Evolutionary conservation across 2,113 vertebrate species (phyloP), one percentile per base, ranked within the genome.

Genomic region (Laticauda colubrina): DNA sequence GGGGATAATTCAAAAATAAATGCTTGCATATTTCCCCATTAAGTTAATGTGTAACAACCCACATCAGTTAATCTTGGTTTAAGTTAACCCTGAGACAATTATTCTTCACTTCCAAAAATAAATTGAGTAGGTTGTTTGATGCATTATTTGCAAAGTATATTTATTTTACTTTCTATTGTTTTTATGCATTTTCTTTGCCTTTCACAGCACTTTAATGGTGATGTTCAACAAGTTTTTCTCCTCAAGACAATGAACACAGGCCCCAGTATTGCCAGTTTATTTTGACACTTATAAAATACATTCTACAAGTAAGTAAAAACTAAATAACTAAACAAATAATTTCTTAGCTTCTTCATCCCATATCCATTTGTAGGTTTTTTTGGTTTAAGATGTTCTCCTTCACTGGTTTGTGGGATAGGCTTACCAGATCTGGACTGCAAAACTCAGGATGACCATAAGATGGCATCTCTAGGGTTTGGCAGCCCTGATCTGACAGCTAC

Each of bases 1-100:
- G 96, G 96, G 97, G 97, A 98, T 98, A 99, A 99, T 99, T 98
- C 98, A 98, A 97, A 98, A 98, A 97, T 99, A 99, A 99, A 98
- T 98, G 98, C 98, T 98, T 98, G 97, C 98, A 97, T 97, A 97
- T 97, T 98, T 99, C 97, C 98, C 97, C 98, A 98, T 98, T 98
- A 98, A 98, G 97, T 98, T 98, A 98, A 99, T 98, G 97, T 92
- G 48, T 97, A 97, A 97, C 97, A 96, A 97, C 95, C 94, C 95
- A 94, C 96, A 97, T 97, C 94, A 94, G 97, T 96, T 96, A 97
- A 97, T 96, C 92, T 96, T 96, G 96, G 75, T 94, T 94, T 94
- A 97, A 97, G 97, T 96, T 96, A 96, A 96, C 96, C 95, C 97
- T 92, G 92, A 94, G 94, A 95, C 96, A 97, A 98, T 96, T 96